Evolutionary conservation across 2,113 vertebrate genomes (phyloP).

Genomic region (Myanophis thanlyinensis): DNA sequence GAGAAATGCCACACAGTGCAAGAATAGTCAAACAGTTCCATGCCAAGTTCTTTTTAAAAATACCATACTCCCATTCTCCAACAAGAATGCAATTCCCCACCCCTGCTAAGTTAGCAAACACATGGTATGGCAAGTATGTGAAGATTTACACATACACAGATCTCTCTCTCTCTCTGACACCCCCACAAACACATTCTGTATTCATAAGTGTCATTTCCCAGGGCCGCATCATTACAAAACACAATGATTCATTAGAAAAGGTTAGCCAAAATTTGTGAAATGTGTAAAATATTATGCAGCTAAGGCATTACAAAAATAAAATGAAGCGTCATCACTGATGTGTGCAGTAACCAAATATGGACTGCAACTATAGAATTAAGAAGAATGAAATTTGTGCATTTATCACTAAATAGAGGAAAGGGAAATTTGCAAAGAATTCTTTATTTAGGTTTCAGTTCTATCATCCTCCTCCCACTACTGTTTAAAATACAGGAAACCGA

Average conservation of each 20-base stretch:
- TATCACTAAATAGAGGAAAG: neutral
- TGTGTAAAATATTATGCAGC: neutral
- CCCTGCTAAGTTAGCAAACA: neutral
- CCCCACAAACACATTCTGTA: neutral
- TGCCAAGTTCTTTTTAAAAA: constrained; percentile 2
- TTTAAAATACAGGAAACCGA: neutral
- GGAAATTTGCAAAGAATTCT: neutral
- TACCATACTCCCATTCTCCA: neutral
- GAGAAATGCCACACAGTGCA: constrained; percentile 25
- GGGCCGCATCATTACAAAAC: constrained; percentile 32
- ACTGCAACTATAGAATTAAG: neutral
- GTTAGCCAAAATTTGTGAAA: constrained; percentile 27
- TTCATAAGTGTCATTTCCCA: constrained; percentile 31
- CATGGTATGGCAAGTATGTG: neutral
- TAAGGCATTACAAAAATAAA: neutral
- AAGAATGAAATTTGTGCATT: neutral
- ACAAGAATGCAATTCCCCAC: neutral
- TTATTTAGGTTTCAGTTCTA: neutral
- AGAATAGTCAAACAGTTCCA: constrained; percentile 26
- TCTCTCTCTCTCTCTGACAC: neutral
- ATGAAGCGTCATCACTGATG: neutral
- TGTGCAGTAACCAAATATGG: neutral
- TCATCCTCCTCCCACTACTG: neutral
- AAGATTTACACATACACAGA: neutral
- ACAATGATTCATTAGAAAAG: constrained; percentile 12